Percentiles rank a stretch among this genome's conserved stretches.
Conservation (phyloP, 2,113 vertebrate genomes). For the Taxidea taxus region DNA sequence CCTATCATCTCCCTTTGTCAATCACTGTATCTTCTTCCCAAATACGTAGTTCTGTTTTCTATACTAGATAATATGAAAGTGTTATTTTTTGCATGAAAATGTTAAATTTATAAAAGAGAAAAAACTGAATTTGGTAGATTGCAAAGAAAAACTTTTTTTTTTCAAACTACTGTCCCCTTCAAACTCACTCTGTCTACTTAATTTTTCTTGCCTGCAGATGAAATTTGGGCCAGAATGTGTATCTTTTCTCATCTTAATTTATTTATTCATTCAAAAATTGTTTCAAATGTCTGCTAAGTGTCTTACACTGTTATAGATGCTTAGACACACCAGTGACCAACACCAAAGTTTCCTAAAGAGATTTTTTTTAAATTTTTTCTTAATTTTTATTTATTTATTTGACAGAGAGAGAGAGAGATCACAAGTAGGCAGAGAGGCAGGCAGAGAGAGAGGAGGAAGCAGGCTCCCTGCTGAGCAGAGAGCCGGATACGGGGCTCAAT, state of each 20-base stretch:
- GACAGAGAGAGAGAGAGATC: no score
- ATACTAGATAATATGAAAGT: not conserved
- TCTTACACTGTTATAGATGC: not conserved
- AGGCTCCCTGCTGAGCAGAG: no score
- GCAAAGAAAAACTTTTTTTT: not conserved
- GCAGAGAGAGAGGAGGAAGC: no score
- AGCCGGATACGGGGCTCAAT: no score
- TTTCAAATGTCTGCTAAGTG: not conserved
- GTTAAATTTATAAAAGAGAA: not conserved
- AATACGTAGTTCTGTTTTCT: not conserved
- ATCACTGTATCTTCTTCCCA: not conserved
- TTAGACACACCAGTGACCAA: not conserved
- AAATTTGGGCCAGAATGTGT: not conserved
- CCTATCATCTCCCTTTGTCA: not conserved
- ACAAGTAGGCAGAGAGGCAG: no score
- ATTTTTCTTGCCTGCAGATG: not conserved
- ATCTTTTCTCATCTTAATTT: not conserved
- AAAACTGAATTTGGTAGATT: not conserved
- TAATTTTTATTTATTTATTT: no score
- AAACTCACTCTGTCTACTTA: not conserved
- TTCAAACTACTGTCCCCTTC: not conserved
- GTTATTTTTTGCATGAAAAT: not conserved
- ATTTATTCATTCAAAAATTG: not conserved
- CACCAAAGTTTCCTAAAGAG: not conserved
- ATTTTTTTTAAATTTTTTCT: no score